Evolutionary conservation across 2,888 invertebrate genomes (phyloP).

Genomic region (Petrophora chlorosata): DNA sequence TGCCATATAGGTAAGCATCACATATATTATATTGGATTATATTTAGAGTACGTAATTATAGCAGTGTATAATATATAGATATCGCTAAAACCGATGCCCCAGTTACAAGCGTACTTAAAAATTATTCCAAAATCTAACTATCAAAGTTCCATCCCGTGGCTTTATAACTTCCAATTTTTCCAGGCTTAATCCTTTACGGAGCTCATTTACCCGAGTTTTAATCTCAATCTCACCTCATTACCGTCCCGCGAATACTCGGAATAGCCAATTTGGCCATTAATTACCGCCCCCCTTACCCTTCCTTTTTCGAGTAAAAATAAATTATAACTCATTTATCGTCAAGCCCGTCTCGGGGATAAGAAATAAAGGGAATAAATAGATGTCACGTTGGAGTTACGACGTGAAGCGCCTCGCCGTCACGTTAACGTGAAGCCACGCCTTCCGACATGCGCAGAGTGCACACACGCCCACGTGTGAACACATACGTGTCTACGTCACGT

Average conservation of each 20-base stretch:
- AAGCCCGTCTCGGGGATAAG: slow-evolving; percentile 36
- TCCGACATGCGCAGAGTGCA: slow-evolving; percentile 68
- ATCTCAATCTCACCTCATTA: slow-evolving; percentile 83
- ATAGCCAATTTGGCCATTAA: slow-evolving; percentile 83
- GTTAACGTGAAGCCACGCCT: slow-evolving; percentile 68
- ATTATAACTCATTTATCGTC: slow-evolving; percentile 82
- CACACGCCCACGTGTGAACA: slow-evolving; percentile 59
- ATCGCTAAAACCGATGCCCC: too few relatives aligned
- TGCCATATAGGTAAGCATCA: too few relatives aligned
- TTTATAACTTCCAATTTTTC: slow-evolving; percentile 58
- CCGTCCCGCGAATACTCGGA: slow-evolving; percentile 78
- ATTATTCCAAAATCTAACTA: too few relatives aligned
- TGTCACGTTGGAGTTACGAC: slow-evolving; percentile 51
- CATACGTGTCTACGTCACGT: slow-evolving; percentile 56
- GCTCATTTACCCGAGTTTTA: slow-evolving; percentile 79
- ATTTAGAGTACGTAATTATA: too few relatives aligned
- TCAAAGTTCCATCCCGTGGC: slow-evolving; percentile 53
- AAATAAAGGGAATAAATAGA: slow-evolving; percentile 61
- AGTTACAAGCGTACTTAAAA: too few relatives aligned
- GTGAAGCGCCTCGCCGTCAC: slow-evolving; percentile 35
- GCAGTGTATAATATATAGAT: too few relatives aligned
- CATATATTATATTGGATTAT: too few relatives aligned
- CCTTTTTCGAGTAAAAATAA: slow-evolving; percentile 82
- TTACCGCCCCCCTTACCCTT: slow-evolving; percentile 74
- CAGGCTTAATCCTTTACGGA: slow-evolving; percentile 70